Percentiles rank a stretch among this genome's conserved stretches.
Evolutionary conservation across 2,888 invertebrate genomes (phyloP).

Genomic region (Phortica okadai): DNA sequence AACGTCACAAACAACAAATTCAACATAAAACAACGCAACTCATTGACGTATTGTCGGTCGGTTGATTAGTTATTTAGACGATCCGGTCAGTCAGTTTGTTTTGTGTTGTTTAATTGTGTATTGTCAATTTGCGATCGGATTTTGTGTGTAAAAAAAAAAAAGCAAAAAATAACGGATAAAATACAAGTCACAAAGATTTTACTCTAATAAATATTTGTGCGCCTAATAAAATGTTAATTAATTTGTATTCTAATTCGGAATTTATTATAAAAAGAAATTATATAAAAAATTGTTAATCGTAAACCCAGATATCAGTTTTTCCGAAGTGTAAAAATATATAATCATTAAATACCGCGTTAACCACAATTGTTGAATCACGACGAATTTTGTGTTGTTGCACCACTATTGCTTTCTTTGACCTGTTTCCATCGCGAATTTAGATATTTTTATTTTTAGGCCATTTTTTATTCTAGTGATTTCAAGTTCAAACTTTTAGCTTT

Average conservation of each 20-base stretch:
- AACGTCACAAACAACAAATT: conserved; percentile 14
- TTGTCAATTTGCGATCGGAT: conserved; percentile 12
- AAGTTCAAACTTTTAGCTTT: conserved; percentile 20
- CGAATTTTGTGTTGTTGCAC: no score
- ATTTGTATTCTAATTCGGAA: no score
- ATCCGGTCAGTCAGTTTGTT: neutral
- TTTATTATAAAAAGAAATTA: no score
- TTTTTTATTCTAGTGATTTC: conserved; percentile 14
- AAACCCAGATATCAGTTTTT: no score
- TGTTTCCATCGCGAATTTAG: no score
- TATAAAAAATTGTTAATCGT: no score
- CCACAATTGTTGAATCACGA: no score
- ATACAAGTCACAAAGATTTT: neutral
- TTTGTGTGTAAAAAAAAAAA: neutral
- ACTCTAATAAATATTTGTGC: neutral
- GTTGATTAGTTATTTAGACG: neutral
- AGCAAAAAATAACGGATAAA: neutral
- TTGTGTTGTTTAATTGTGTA: neutral
- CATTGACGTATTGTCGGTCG: neutral
- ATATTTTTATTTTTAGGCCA: no score
- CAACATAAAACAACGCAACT: neutral
- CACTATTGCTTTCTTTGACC: no score
- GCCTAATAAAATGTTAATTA: no score
- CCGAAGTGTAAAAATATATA: no score
- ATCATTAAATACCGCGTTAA: no score